A percentile compares a stretch with the other conserved stretches of the same genome.
phyloP scores from a whole-genome alignment of 2,888 invertebrate genomes.

The Brachyopa scutellaris region DNA sequence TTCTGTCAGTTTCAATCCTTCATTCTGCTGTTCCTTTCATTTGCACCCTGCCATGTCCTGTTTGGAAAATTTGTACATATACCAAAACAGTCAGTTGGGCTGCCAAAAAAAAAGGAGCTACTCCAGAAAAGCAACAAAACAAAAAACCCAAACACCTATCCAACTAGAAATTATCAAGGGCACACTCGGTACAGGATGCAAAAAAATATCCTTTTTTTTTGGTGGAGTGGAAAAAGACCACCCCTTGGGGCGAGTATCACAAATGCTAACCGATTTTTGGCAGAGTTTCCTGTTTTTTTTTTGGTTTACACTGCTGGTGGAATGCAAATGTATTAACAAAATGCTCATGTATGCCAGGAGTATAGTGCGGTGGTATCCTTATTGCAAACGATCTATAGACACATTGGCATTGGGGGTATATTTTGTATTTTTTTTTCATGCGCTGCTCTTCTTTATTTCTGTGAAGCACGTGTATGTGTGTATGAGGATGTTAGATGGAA shows the following conservation, averaged over 20 bases:
- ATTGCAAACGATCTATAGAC: conserved; percentile 13
- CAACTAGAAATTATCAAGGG: not conserved
- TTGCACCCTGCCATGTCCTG: not conserved
- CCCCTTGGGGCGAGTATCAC: not conserved
- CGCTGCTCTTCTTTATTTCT: not conserved
- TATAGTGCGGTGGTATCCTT: conserved; percentile 11
- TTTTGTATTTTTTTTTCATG: not conserved
- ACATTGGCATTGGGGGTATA: not conserved
- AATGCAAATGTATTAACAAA: not conserved
- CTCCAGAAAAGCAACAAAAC: not conserved
- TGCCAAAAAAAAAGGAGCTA: not conserved
- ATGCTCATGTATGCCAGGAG: not conserved
- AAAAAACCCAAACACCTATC: not conserved
- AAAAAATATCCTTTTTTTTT: not conserved
- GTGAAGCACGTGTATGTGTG: not conserved
- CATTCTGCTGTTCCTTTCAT: not conserved
- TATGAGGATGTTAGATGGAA: conserved; percentile 8
- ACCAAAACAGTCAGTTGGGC: no score
- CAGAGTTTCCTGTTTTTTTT: not conserved
- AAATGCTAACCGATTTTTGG: conserved; percentile 15
- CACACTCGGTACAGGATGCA: not conserved
- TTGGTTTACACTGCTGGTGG: not conserved
- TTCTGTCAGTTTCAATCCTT: not conserved
- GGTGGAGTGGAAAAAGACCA: not conserved
- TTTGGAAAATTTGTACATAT: not conserved